These are phyloP conservation scores for Anguilla rostrata DNA, from an alignment of 2,113 vertebrate species.

Conservation along the genomic window DNA sequence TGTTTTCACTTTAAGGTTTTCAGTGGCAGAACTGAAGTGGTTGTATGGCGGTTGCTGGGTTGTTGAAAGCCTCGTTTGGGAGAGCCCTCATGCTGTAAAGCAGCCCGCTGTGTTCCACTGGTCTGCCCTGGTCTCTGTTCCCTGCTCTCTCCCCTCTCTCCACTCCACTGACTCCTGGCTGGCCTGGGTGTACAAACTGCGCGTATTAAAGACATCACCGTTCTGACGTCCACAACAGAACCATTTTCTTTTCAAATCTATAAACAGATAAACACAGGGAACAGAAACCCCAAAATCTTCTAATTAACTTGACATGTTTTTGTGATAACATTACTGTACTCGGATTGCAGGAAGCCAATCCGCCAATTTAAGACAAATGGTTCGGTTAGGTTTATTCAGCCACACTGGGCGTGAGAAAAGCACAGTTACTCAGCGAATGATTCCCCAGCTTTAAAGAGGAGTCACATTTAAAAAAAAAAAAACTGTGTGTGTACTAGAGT, in stretches of 20 bases:
- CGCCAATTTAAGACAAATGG: constrained; percentile 69
- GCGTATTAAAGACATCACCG: constrained; percentile 46
- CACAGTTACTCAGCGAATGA: constrained; percentile 64
- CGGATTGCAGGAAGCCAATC: constrained; percentile 63
- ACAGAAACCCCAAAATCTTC: constrained; percentile 47
- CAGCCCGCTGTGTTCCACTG: constrained; percentile 42
- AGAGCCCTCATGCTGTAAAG: constrained; percentile 55
- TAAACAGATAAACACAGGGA: constrained; percentile 53
- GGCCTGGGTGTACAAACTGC: constrained; percentile 27
- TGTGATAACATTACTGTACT: constrained; percentile 42
- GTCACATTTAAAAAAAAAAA: background rate
- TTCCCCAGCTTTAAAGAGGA: constrained; percentile 38
- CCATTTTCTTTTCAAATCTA: constrained; percentile 33
- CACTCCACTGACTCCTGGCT: background rate
- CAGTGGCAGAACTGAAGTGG: constrained; percentile 40
- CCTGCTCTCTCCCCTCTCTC: constrained; percentile 19
- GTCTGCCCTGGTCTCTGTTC: constrained; percentile 26
- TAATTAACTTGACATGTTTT: constrained; percentile 54
- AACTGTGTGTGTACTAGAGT: background rate
- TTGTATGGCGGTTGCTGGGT: background rate
- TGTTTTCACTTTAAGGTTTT: constrained; percentile 34
- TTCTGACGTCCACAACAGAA: constrained; percentile 40
- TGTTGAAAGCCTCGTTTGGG: constrained; percentile 41
- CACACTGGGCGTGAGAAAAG: constrained; percentile 71
- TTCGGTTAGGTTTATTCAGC: constrained; percentile 52